Conservation (phyloP, 2,888 invertebrate species). For the Strigamia maritima region DNA sequence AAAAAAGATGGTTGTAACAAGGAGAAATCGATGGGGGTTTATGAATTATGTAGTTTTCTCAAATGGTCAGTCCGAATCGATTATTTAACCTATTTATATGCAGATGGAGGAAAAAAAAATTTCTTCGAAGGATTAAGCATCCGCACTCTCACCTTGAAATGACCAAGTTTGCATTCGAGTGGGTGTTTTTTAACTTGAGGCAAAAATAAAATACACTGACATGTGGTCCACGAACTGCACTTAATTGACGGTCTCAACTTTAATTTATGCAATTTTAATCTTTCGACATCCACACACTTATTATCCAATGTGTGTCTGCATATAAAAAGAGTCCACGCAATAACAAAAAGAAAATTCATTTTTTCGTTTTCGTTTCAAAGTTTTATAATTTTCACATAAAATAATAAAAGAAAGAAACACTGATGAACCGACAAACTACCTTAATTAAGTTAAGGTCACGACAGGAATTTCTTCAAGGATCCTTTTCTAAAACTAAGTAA, state of each 20-base stretch:
- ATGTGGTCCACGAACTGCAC: background rate
- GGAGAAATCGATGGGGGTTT: background rate
- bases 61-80: slow-evolving; percentile 7
- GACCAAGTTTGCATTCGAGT: slow-evolving; percentile 11
- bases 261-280: slow-evolving; percentile 30
- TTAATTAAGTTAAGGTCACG: slow-evolving; percentile 27
- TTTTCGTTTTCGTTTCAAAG: no score
- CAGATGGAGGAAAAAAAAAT: background rate
- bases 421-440: background rate
- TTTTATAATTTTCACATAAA: background rate
- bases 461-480: slow-evolving; percentile 20
- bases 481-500: background rate
- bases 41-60: background rate
- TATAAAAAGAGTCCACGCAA: no score
- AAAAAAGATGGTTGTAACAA: background rate
- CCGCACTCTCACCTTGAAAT: slow-evolving; percentile 1
- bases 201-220: slow-evolving; percentile 1
- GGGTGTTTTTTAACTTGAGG: background rate
- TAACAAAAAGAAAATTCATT: no score
- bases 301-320: background rate
- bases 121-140: background rate
- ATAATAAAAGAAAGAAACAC: background rate
- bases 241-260: background rate
- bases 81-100: background rate
- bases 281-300: background rate